A percentile compares a stretch with the other conserved stretches of the same genome.
Evolutionary conservation across 2,888 invertebrate genomes (phyloP).

Genomic region (Tenthredo scrophulariae): DNA sequence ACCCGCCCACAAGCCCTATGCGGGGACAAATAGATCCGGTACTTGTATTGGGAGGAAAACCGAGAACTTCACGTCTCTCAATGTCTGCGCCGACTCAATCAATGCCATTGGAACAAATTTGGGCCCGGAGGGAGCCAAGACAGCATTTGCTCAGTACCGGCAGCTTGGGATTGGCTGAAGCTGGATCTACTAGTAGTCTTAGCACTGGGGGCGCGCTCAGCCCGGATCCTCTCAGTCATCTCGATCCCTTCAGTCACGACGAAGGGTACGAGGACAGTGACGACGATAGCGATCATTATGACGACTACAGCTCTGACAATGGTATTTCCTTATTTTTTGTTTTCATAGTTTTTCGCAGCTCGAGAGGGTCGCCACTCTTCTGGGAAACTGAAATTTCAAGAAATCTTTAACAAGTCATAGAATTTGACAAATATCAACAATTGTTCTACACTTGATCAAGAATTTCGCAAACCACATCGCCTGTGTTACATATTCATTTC

Average conservation of each 20-base stretch:
- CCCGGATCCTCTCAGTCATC: slow-evolving; percentile 84
- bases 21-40: slow-evolving; percentile 73
- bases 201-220: slow-evolving; percentile 91
- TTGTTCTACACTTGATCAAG: not conserved
- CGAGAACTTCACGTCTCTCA: slow-evolving; percentile 85
- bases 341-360: slow-evolving; percentile 55
- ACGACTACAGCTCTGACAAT: slow-evolving; percentile 91
- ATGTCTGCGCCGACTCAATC: slow-evolving; percentile 92
- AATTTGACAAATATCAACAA: not conserved
- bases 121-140: slow-evolving; percentile 92
- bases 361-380: not conserved
- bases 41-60: slow-evolving; percentile 82
- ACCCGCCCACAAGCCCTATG: slow-evolving; percentile 74
- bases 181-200: slow-evolving; percentile 90
- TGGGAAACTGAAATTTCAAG: not conserved
- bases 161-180: slow-evolving; percentile 86
- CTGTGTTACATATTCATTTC: not conserved
- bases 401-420: not conserved
- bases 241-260: slow-evolving; percentile 86
- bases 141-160: slow-evolving; percentile 92
- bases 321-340: slow-evolving; percentile 74
- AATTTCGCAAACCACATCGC: not conserved
- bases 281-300: slow-evolving; percentile 92
- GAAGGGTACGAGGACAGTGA: slow-evolving; percentile 91
- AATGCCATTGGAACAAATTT: slow-evolving; percentile 89